Evolutionary conservation across 2,888 invertebrate species (phyloP).

Genomic region (Drosophila pullipes): DNA sequence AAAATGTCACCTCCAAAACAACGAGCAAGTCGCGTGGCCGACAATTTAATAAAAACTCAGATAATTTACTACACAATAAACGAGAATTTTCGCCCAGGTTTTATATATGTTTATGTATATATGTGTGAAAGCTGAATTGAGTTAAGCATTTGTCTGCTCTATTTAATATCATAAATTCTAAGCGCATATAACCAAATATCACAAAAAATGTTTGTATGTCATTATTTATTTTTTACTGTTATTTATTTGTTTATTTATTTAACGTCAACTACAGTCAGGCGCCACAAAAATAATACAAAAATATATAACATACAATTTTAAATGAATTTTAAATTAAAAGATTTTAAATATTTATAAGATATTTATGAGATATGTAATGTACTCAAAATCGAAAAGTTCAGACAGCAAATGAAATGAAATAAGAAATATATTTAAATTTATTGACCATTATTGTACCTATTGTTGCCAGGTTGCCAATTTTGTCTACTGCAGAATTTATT

Average conservation of each 20-base stretch:
- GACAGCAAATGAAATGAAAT: background rate
- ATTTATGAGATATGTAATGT: background rate
- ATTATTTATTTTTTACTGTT: background rate
- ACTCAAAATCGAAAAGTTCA: background rate
- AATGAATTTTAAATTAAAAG: background rate
- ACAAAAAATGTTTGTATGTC: background rate
- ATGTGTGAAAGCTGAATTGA: background rate
- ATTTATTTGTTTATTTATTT: background rate
- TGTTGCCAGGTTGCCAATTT: background rate
- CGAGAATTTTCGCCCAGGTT: background rate
- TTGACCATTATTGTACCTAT: background rate
- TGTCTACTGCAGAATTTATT: background rate
- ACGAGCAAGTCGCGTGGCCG: slow-evolving; percentile 63
- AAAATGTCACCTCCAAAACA: slow-evolving; percentile 80
- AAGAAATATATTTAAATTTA: background rate
- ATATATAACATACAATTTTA: background rate
- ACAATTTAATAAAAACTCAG: slow-evolving; percentile 56
- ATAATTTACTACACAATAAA: slow-evolving; percentile 38
- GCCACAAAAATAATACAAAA: background rate
- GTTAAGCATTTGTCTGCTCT: background rate
- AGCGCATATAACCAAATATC: background rate
- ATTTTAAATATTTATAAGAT: background rate
- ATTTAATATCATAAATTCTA: background rate
- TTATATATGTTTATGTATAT: background rate
- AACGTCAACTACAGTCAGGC: background rate